Evolutionary conservation across 2,113 vertebrate species (phyloP).

Genomic region (Pterocles gutturalis): DNA sequence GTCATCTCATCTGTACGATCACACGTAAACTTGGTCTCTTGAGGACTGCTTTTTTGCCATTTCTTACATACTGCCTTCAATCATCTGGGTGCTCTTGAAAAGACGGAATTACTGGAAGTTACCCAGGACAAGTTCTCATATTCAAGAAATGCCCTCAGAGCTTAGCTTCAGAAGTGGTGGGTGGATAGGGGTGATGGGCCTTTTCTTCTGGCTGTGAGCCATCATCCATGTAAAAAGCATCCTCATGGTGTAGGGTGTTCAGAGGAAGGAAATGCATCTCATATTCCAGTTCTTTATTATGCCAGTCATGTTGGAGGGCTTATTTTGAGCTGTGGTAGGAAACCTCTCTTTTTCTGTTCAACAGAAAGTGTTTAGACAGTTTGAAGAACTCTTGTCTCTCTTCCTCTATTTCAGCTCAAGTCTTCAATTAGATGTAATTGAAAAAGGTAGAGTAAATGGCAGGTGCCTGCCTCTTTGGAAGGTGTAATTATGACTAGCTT

Average conservation of each 20-base stretch:
- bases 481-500: slow-evolving; percentile 47
- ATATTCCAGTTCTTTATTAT: background rate
- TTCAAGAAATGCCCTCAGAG: background rate
- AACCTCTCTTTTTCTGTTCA: slow-evolving; percentile 18
- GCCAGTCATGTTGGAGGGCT: slow-evolving; percentile 6
- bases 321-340: background rate
- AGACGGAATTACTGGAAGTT: background rate
- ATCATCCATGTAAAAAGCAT: background rate
- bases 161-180: background rate
- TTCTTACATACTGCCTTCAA: background rate
- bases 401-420: slow-evolving; percentile 46
- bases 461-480: slow-evolving; percentile 57
- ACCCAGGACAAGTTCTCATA: background rate
- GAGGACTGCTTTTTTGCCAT: background rate
- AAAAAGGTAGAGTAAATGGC: slow-evolving; percentile 54
- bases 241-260: background rate
- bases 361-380: slow-evolving; percentile 34
- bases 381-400: slow-evolving; percentile 64
- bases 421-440: slow-evolving; percentile 62
- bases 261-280: background rate
- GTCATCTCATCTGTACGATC: background rate
- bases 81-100: background rate
- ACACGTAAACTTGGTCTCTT: background rate
- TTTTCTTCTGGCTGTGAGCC: background rate
- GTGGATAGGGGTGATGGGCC: background rate